Base-by-base conservation (phyloP, 1,140 invertebrate species). In the Polypedilum vanderplanki region DNA sequence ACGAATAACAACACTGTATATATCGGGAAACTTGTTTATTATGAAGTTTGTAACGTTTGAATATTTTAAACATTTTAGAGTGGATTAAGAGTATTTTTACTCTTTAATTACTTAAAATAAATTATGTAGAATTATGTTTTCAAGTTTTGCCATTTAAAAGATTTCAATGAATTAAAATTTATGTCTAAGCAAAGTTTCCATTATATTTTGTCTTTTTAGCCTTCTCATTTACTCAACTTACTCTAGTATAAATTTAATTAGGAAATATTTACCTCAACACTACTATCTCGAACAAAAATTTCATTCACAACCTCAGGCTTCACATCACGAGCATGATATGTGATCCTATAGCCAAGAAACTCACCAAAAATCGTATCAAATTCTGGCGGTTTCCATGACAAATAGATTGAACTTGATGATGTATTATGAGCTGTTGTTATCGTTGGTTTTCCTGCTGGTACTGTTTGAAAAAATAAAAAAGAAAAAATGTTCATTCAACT, bases 301-400 rank as follows among this genome's bases (percentile, higher is more conserved):
- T 90, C 88, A 79, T 89, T 87, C 79, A 87, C 85, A 75, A 85
- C 83, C 74, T 87, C 85, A 18, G 84, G 80, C 76, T 83, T 83
- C 77, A 84, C 84, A 79, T 88, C 88, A 76, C 88, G 84, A 74
- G 87, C 89, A 75, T 87, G 83, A 83, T 90, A 91, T 67, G 88
- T 86, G 74, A 92, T 88, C 76, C 88, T 85, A 82, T 92, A 92
- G 75, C 91, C 91, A 10, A 91, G 84, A 81, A 92, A 92, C 82
- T 92, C 90, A n/a, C 91, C 91, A 78, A 91, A 87, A 79, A 92
- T 89, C 73, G 89, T 90, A 78, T 88, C 86, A 57, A 83, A 82
- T 46, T 85, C 85, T 76, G 91, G 91, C 74, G 90, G 86, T 77
- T 87, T 86, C 90, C 90, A 92, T 75, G 88, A 86, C 77, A 93